These are phyloP conservation scores for Natator depressus DNA, from an alignment of 2,113 vertebrate genomes.

Conservation along the genomic window DNA sequence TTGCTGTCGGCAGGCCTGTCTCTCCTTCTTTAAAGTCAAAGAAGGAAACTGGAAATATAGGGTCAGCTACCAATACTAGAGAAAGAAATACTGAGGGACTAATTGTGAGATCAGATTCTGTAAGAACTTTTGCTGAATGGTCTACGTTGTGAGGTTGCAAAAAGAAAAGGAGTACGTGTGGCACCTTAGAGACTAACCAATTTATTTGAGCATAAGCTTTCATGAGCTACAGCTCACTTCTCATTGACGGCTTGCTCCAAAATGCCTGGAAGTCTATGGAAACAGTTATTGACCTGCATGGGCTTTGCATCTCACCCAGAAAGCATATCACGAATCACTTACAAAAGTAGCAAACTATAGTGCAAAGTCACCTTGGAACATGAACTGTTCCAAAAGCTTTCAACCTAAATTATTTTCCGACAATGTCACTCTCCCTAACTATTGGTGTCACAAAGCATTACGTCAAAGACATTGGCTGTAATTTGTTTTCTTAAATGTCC, in stretches of 20 bases:
- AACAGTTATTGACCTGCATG: slow-evolving; percentile 29
- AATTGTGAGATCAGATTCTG: not conserved
- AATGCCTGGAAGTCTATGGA: not conserved
- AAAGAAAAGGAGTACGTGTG: no score
- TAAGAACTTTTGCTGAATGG: not conserved
- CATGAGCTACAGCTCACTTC: not conserved
- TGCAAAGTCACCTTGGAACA: slow-evolving; percentile 63
- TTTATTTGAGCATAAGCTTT: no score
- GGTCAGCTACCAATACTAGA: not conserved
- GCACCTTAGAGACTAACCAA: no score
- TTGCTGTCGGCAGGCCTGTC: no score
- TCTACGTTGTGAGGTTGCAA: slow-evolving; percentile 12
- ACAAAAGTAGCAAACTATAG: slow-evolving; percentile 22
- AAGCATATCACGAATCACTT: slow-evolving; percentile 36
- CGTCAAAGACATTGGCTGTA: slow-evolving; percentile 49
- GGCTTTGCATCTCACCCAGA: slow-evolving; percentile 10
- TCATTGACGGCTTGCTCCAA: not conserved
- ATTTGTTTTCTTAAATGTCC: slow-evolving; percentile 70
- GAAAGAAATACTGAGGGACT: slow-evolving; percentile 2
- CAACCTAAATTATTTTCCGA: slow-evolving; percentile 48
- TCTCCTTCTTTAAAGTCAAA: not conserved
- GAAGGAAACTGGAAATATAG: not conserved
- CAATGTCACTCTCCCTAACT: slow-evolving; percentile 60
- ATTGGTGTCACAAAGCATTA: slow-evolving; percentile 63
- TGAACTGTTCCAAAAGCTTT: slow-evolving; percentile 18